Evolutionary conservation across 1,140 invertebrate genomes (phyloP), one percentile per base, ranked within the genome.

Genomic region (Rhyzopertha dominica): DNA sequence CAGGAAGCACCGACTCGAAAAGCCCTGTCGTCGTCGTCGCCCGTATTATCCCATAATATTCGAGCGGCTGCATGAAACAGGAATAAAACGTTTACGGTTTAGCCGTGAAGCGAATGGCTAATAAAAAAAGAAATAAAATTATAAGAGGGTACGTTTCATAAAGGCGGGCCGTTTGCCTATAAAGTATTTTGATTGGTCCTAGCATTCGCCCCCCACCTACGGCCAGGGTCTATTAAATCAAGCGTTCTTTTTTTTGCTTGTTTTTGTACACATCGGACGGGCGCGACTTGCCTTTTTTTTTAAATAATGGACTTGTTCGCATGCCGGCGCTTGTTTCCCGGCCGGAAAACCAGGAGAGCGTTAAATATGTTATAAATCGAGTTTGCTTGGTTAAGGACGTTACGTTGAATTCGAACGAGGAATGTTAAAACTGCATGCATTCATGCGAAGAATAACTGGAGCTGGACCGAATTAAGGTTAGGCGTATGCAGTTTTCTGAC

Each of bases 111-210:
- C 29, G 29, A 40, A 40, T 28, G 29, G 5, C 24, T 16, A 28
- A 40, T 40, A 40, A 44, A 49, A 49, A 30, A 39, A 17, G 41
- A 43, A 43, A 43, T 43, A 43, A 42, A 43, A 44, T 31, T 32
- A 42, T 44, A 48, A 48, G 46, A 38, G 47, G 37, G 30, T 40
- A 40, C 39, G 32, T 49, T 49, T 44, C 40, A 48, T 34, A 40
- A 48, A 49, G 40, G 47, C 41, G 41, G 47, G 40, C 14, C 40
- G n/a, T n/a, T 30, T 32, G 29, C 42, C 44, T 44, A 44, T 36
- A 43, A 49, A 41, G 37, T 44, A 49, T 44, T 44, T 44, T 49
- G 34, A 49, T 49, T 49, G 47, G 47, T 48, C 43, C 46, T 36
- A 30, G 38, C 35, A 41, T 36, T 23, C 26, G 36, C 22, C 26